A percentile compares a stretch with the other conserved stretches of the same genome.
Conservation (phyloP, 2,797 vertebrate species). For the Gorsachius magnificus region DNA sequence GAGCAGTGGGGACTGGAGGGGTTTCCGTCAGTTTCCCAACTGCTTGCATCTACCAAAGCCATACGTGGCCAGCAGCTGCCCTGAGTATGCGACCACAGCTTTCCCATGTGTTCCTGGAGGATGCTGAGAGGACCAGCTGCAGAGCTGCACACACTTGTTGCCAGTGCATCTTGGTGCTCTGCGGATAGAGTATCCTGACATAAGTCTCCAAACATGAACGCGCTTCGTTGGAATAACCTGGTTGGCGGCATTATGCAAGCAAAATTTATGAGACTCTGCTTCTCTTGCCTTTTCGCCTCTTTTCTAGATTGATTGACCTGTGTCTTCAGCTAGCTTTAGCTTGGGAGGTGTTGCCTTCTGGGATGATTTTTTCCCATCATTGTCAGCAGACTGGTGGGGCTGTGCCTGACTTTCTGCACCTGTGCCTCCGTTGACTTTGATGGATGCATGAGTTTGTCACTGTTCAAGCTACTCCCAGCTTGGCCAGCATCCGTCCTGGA, state of each 20-base stretch:
- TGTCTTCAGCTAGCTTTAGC: not conserved
- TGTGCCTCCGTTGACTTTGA: not conserved
- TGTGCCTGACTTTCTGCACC: not conserved
- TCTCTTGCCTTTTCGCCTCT: not conserved
- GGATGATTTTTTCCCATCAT: not conserved
- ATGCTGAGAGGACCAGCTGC: not conserved
- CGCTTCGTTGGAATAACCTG: not conserved
- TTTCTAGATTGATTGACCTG: not conserved
- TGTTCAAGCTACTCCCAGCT: not conserved
- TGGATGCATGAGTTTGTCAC: not conserved
- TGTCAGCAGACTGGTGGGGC: not conserved
- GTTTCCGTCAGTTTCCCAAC: not conserved
- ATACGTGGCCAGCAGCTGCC: not conserved
- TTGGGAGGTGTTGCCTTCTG: not conserved
- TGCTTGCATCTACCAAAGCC: not conserved
- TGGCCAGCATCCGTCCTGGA: not conserved
- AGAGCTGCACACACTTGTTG: not conserved
- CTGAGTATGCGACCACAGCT: not conserved
- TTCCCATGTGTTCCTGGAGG: not conserved
- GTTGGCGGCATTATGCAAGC: fast-evolving
- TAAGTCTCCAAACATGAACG: not conserved
- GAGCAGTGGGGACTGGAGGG: not conserved
- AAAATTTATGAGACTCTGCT: not conserved
- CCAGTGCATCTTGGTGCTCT: not conserved
- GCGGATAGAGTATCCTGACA: not conserved